Evolutionary conservation across 2,113 vertebrate genomes (phyloP), one percentile per base, ranked within the genome.

Genomic region (Ornithorhynchus anatinus): DNA sequence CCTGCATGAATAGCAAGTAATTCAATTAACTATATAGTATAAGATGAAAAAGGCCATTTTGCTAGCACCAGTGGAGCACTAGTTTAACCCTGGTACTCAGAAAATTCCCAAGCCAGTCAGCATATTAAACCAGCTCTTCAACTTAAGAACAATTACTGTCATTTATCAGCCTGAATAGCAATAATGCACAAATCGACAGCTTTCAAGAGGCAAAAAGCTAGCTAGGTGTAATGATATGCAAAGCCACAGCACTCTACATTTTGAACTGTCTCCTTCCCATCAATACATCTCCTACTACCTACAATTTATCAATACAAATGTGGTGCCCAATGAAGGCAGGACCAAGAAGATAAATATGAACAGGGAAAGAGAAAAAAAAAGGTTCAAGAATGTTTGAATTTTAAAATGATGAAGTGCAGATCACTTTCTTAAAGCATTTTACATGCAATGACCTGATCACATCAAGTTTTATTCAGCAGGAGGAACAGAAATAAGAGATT

Each of bases 141-240:
- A 91, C 92, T 94, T 94, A 93, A 92, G 93, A 92, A 93, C 93
- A 94, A 94, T 94, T 94, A 94, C 94, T 94, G 92, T 93, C 94
- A 94, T 95, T 94, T 94, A 93, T 95, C 94, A 95, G 91, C 89
- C 92, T 89, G 92, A 93, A 92, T 90, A 93, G 93, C 93, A 94
- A 93, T 94, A 94, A 94, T 89, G 93, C 93, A 87, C 88, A 85
- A 94, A 95, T 94, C 93, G 93, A 94, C 94, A 94, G 92, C 92
- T 92, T 94, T 94, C 92, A 88, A 93, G 92, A 92, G 92, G 91
- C 89, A 89, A 84, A 88, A 89, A 86, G 90, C 70, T 27, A 80
- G 88, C 77, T 82, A 84, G 91, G 87, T 93, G 90, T 93, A 94
- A 93, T 95, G 91, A 94, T 91, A 94, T 94, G 92, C 93, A 94